These are phyloP conservation scores for Patella vulgata DNA, from an alignment of 1,140 invertebrate genomes.

Conservation along the genomic window DNA sequence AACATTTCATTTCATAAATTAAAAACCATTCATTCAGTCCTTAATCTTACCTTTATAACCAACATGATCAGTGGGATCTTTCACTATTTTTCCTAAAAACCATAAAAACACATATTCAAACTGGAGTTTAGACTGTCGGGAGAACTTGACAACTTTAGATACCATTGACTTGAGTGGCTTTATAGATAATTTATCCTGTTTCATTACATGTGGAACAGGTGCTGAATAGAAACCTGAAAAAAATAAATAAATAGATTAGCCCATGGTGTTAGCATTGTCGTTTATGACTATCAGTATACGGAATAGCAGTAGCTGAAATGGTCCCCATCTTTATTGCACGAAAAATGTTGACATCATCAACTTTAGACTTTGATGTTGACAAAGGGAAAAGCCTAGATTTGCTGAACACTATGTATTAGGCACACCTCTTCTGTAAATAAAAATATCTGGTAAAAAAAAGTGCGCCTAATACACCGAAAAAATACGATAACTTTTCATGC, in stretches of 20 bases:
- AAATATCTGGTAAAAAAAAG: no score
- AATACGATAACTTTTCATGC: neutral
- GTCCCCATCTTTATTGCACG: neutral
- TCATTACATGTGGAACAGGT: conserved; percentile 40
- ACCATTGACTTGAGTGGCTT: conserved; percentile 17
- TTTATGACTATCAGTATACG: no score
- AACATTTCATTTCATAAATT: no score
- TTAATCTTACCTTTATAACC: conserved; percentile 50
- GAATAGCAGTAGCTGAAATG: no score
- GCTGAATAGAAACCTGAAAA: conserved; percentile 38
- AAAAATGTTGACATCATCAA: neutral
- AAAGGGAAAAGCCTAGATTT: no score
- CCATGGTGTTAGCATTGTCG: neutral
- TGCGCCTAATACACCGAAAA: no score
- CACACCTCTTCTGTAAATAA: no score
- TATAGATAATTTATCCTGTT: conserved; percentile 24
- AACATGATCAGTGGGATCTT: conserved; percentile 26
- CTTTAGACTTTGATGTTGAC: no score
- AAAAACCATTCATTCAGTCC: no score
- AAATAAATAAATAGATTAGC: neutral
- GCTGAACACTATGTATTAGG: no score
- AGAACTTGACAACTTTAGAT: conserved; percentile 23
- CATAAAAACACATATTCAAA: conserved; percentile 52
- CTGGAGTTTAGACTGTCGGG: conserved; percentile 40
- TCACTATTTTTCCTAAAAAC: conserved; percentile 40